Evolutionary conservation across 2,113 vertebrate species (phyloP).

Genomic region (Rhegmatorhina hoffmannsi): DNA sequence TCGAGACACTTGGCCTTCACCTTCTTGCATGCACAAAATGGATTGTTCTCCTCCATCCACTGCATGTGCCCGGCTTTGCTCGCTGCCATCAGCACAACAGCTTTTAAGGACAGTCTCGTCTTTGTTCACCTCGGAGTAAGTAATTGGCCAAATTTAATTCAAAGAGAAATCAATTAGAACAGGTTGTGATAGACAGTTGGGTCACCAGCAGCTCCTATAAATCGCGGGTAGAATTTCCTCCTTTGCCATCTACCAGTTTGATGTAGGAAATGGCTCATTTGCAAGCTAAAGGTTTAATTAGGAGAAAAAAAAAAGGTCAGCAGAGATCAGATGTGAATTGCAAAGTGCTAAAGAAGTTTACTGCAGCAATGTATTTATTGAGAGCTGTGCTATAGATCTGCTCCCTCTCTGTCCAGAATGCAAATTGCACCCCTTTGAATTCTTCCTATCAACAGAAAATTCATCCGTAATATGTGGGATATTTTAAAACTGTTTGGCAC

Average conservation of each 20-base stretch:
- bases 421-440: not conserved
- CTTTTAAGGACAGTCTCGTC: not conserved
- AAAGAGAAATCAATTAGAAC: slow-evolving; percentile 26
- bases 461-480: not conserved
- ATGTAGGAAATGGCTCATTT: slow-evolving; percentile 59
- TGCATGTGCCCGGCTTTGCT: fast-evolving
- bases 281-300: slow-evolving; percentile 67
- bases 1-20: not conserved
- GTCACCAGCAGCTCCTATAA: slow-evolving; percentile 32
- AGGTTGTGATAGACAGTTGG: slow-evolving; percentile 30
- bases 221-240: slow-evolving; percentile 27
- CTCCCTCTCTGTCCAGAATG: slow-evolving; percentile 16
- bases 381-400: slow-evolving; percentile 11
- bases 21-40: fast-evolving
- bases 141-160: slow-evolving; percentile 32
- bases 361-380: slow-evolving; percentile 5
- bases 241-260: slow-evolving; percentile 8
- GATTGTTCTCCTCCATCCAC: not conserved
- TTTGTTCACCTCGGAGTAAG: slow-evolving; percentile 18
- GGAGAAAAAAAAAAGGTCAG: slow-evolving; percentile 54
- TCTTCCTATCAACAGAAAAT: not conserved
- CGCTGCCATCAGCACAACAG: fast-evolving
- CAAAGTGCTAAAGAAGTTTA: slow-evolving; percentile 56
- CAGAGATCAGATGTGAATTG: slow-evolving; percentile 63
- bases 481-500: not conserved